phyloP scores from a whole-genome alignment of 1,140 invertebrate species.

The Brachionus rotundiformis region DNA sequence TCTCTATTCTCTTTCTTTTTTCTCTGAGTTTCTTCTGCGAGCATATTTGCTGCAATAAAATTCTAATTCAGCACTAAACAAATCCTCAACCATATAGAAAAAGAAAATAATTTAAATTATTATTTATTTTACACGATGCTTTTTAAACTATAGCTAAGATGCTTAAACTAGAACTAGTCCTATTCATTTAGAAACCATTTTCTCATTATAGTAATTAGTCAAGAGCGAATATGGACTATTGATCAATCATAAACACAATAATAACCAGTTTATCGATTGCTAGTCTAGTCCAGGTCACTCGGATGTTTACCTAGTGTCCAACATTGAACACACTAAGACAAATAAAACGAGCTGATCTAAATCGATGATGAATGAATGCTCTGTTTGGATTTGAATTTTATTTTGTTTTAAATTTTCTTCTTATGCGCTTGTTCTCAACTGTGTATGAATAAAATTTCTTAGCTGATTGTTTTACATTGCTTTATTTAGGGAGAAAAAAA shows the following conservation, averaged over 20 bases:
- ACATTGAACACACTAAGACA: not conserved
- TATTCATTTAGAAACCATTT: not conserved
- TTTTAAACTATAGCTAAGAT: not conserved
- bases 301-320: not conserved
- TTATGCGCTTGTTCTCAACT: not conserved
- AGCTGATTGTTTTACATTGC: slow-evolving; percentile 17
- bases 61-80: slow-evolving; percentile 5
- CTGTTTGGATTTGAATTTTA: not conserved
- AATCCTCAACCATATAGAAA: not conserved
- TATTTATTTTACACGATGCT: slow-evolving; percentile 17
- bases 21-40: not conserved
- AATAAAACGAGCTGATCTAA: slow-evolving; percentile 7
- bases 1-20: not conserved
- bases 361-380: slow-evolving; percentile 1
- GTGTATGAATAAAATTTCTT: slow-evolving; percentile 15
- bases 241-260: not conserved
- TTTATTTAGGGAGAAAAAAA: slow-evolving; percentile 6
- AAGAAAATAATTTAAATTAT: slow-evolving; percentile 1
- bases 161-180: not conserved
- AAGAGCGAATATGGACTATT: not conserved
- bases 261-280: not conserved
- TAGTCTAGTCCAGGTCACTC: not conserved
- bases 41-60: not conserved
- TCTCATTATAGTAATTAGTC: not conserved
- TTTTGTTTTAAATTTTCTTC: not conserved